phyloP scores from a whole-genome alignment of 2,888 invertebrate genomes.

The Gnatocerus cornutus region DNA sequence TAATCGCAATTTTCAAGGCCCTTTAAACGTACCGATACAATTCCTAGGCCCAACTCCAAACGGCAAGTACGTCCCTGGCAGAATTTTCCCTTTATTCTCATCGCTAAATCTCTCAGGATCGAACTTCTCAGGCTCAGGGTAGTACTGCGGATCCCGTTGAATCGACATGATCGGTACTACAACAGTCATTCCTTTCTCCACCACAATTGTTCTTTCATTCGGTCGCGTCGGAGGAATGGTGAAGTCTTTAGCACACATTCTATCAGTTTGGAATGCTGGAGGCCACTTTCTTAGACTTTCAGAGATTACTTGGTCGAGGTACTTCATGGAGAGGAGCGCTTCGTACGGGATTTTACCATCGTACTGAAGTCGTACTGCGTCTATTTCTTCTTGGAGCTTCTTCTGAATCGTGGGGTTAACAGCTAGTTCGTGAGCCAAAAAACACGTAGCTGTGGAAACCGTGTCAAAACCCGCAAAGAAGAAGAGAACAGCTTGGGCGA shows the following conservation, averaged over 20 bases:
- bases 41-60: slow-evolving; percentile 71
- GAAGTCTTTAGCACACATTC: slow-evolving; percentile 74
- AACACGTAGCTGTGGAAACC: slow-evolving; percentile 68
- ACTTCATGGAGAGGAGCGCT: slow-evolving; percentile 71
- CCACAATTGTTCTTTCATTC: slow-evolving; percentile 51
- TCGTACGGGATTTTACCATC: slow-evolving; percentile 68
- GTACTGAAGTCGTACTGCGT: slow-evolving; percentile 43
- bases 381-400: slow-evolving; percentile 71
- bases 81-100: slow-evolving; percentile 72
- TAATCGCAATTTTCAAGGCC: too few relatives aligned
- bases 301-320: slow-evolving; percentile 72
- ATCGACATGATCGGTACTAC: slow-evolving; percentile 72
- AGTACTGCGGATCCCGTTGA: slow-evolving; percentile 74
- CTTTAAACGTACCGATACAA: slow-evolving; percentile 58
- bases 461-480: slow-evolving; percentile 72
- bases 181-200: slow-evolving; percentile 71
- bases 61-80: slow-evolving; percentile 72
- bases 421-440: slow-evolving; percentile 75
- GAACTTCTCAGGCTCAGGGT: slow-evolving; percentile 73
- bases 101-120: slow-evolving; percentile 74
- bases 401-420: slow-evolving; percentile 75
- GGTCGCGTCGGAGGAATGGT: slow-evolving; percentile 71
- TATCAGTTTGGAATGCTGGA: slow-evolving; percentile 72
- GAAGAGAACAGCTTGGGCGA: slow-evolving; percentile 36
- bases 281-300: slow-evolving; percentile 45